These are phyloP conservation scores for Brenthis daphne DNA, from an alignment of 2,888 invertebrate species.

Conservation along the genomic window DNA sequence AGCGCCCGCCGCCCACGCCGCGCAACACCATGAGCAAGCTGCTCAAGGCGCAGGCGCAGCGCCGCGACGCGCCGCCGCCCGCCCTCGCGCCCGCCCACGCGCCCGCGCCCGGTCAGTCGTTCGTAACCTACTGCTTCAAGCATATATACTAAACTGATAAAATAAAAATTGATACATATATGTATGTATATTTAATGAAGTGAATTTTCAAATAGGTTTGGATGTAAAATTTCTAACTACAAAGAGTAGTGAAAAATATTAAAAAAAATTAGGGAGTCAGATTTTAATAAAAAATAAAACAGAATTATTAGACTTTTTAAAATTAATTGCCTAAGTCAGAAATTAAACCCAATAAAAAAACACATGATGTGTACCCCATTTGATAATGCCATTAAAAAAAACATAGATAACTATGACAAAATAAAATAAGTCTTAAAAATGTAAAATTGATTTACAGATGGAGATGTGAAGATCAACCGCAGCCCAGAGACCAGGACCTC, in stretches of 20 bases:
- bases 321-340: too few relatives aligned
- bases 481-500: constrained; percentile 47
- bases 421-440: too few relatives aligned
- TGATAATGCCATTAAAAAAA: too few relatives aligned
- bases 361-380: too few relatives aligned
- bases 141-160: not conserved
- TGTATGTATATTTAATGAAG: not conserved
- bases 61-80: constrained; percentile 37
- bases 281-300: too few relatives aligned
- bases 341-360: too few relatives aligned
- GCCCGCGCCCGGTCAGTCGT: constrained; percentile 10
- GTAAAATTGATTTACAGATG: constrained; percentile 38
- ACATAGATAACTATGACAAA: too few relatives aligned
- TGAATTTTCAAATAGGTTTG: too few relatives aligned
- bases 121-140: not conserved
- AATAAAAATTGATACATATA: not conserved
- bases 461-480: constrained; percentile 52
- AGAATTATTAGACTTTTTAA: too few relatives aligned
- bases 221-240: too few relatives aligned
- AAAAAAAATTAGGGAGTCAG: too few relatives aligned
- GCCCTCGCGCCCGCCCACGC: constrained; percentile 25
- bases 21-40: constrained; percentile 80
- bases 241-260: too few relatives aligned
- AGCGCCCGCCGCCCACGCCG: constrained; percentile 73
- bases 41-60: constrained; percentile 70